Evolutionary conservation across 2,113 vertebrate species (phyloP).

Genomic region (Urocolius indicus): DNA sequence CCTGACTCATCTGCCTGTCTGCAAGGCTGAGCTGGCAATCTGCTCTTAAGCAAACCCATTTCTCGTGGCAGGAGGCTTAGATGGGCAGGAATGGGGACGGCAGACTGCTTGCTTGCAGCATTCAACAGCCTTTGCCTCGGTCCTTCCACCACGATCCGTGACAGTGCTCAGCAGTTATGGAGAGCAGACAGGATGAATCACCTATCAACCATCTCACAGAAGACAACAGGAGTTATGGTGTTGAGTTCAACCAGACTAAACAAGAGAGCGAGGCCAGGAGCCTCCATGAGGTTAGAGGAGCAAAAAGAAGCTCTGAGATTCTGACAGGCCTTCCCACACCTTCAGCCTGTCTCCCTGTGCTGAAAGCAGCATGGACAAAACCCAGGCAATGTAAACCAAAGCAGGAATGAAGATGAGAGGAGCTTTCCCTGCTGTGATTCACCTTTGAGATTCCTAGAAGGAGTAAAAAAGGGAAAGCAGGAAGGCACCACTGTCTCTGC

Average conservation of each 20-base stretch:
- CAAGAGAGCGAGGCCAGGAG: neutral
- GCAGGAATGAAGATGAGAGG: neutral
- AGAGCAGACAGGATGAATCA: constrained; percentile 2
- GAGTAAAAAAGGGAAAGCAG: neutral
- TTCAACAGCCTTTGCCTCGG: neutral
- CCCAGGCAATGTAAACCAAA: neutral
- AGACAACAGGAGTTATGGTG: neutral
- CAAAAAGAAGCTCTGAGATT: neutral
- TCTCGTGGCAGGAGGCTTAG: neutral
- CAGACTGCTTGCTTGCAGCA: accelerated
- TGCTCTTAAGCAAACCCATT: neutral
- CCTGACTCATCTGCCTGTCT: neutral
- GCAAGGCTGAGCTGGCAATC: neutral
- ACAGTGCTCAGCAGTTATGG: neutral
- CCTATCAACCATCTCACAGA: neutral
- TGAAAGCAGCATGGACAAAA: neutral
- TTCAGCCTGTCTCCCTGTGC: neutral
- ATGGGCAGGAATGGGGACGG: neutral
- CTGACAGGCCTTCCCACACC: neutral
- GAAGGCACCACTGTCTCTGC: neutral
- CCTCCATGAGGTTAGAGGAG: neutral
- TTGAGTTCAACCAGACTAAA: constrained; percentile 43
- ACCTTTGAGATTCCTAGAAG: constrained; percentile 49
- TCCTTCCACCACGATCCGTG: neutral
- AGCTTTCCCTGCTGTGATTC: neutral